Base-by-base conservation (phyloP, 2,113 vertebrate genomes). In the Elephas maximus region DNA sequence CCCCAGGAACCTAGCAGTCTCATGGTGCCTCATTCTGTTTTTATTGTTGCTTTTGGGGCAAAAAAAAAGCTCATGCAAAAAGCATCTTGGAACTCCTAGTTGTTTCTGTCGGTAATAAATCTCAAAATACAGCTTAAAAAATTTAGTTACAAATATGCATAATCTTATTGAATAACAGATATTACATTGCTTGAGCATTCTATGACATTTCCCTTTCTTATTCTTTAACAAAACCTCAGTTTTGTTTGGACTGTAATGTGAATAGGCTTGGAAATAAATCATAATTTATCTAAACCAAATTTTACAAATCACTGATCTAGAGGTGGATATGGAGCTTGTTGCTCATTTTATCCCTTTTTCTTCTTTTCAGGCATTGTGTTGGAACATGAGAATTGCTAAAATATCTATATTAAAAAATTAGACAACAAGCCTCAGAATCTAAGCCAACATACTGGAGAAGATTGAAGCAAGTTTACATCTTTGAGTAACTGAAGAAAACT, bases 51-150 rank as follows among this genome's bases (percentile, higher is more conserved):
- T 5, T 81, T 28, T 14, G 23, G 18, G n/a, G 28, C n/a, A 9
- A 17, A 20, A 33, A 23, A 23, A 3, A 14, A 11, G 17, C 8
- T 91, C 21, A 20, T 20, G 37, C 33, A 71, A 2, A 63, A 63
- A 79, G 63, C 33, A 83, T 41, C 6, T 7, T 28, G 48, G 14
- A 76, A 62, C 6, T 78, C 8, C 18, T 21, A 62, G 1, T 60
- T 33, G 8, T 45, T 77, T 77, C 48, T 57, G 21, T 84, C 45
- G 84, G 8, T 89, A 53, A 63, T 88, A 60, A 45, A 44, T 67
- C 53, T 86, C 62, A 83, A 94, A 82, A 89, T 63, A 82, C 8
- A n/a, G 12, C 83, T 81, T 69, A 28, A 63, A 89, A 60, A 88
- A 57, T 57, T 37, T 6, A 67, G 2, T 69, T 44, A 45, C 6